A percentile compares a stretch with the other conserved stretches of the same genome.
Conservation (phyloP, 2,113 vertebrate genomes). For the Tamias sibiricus region DNA sequence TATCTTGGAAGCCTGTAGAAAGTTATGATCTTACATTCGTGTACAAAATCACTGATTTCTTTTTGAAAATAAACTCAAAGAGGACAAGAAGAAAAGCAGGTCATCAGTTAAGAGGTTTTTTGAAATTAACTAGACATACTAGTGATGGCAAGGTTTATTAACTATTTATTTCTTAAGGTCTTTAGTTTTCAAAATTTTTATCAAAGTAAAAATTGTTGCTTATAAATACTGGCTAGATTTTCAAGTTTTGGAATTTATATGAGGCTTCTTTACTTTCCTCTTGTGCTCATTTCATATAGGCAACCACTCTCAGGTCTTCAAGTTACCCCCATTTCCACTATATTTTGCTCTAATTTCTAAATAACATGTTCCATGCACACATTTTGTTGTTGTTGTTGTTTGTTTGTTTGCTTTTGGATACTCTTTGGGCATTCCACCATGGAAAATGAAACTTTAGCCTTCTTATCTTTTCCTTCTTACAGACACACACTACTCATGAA, state of each 20-base stretch:
- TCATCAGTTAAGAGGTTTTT: not conserved
- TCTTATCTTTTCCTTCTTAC: accelerated
- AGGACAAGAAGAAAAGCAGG: not conserved
- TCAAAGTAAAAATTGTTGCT: not conserved
- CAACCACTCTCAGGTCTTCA: not conserved
- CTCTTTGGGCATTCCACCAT: not conserved
- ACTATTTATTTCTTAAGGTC: not conserved
- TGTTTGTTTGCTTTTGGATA: no score
- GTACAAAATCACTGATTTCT: not conserved
- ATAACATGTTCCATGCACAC: not conserved
- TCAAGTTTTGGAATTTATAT: not conserved
- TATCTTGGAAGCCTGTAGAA: not conserved
- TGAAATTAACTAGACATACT: not conserved
- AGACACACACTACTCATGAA: no score
- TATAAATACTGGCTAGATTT: not conserved
- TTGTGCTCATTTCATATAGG: not conserved
- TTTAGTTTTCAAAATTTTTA: not conserved
- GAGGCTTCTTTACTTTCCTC: not conserved
- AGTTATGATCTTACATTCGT: not conserved
- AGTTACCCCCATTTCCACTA: accelerated
- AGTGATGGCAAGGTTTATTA: not conserved
- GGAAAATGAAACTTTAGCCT: not conserved
- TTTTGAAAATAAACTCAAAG: constrained; percentile 28
- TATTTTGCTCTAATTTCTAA: not conserved
- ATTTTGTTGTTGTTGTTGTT: not conserved